Percentiles rank a stretch among this genome's conserved stretches.
These are phyloP conservation scores for Eumerus sabulonum DNA, from an alignment of 2,888 invertebrate genomes.

Conservation along the genomic window DNA sequence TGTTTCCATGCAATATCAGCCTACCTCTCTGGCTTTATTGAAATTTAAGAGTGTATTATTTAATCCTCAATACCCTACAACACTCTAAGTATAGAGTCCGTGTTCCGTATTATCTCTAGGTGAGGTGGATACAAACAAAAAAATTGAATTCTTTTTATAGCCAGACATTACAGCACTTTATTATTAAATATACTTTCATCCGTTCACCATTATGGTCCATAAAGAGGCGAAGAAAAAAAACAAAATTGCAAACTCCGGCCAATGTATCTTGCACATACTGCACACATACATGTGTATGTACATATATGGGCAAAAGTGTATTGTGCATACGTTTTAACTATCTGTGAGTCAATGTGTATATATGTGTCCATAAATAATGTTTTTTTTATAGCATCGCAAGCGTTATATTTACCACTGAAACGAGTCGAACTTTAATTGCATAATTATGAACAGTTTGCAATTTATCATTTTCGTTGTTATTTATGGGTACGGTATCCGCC, in stretches of 20 bases:
- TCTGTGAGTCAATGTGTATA: slow-evolving; percentile 8
- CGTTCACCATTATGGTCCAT: slow-evolving; percentile 36
- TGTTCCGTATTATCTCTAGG: no score
- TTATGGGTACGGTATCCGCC: slow-evolving; percentile 71
- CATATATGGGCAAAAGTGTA: no score
- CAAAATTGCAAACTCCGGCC: slow-evolving; percentile 26
- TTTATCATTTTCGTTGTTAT: slow-evolving; percentile 78
- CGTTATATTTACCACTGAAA: slow-evolving; percentile 69
- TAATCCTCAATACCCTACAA: no score
- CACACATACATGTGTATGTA: slow-evolving; percentile 27
- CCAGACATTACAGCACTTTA: slow-evolving; percentile 40
- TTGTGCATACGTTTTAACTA: no score
- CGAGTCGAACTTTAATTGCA: slow-evolving; percentile 79
- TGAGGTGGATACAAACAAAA: neutral
- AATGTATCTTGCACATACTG: slow-evolving; percentile 48
- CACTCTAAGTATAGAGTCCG: no score
- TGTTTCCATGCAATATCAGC: no score
- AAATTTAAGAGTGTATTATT: no score
- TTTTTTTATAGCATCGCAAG: slow-evolving; percentile 65
- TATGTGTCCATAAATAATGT: slow-evolving; percentile 62
- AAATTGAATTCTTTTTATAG: slow-evolving; percentile 15
- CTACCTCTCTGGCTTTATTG: no score
- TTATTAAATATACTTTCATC: slow-evolving; percentile 42
- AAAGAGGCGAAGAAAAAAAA: slow-evolving; percentile 4
- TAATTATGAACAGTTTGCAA: slow-evolving; percentile 79